Evolutionary conservation across 1,140 invertebrate species (phyloP), one percentile per base, ranked within the genome.

Genomic region (Penaeus japonicus): DNA sequence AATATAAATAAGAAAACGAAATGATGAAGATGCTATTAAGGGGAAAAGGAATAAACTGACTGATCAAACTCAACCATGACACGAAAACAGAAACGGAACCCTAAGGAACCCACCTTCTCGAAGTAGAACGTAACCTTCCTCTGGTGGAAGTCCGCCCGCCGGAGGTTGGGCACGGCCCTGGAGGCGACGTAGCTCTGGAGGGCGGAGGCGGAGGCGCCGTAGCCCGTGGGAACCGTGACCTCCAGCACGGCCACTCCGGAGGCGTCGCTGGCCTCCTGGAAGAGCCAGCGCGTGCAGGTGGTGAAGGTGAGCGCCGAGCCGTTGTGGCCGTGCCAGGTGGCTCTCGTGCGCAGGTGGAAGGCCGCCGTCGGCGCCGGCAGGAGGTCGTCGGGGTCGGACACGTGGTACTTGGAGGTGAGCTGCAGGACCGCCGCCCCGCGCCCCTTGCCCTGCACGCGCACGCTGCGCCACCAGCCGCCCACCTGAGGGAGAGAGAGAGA

Each of bases 221-320:
- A 99, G 5, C 98, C 98, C 0, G 97, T 98, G 1, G 98, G 98
- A 91, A 99, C 95, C 20, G 95, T 95, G 39, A 98, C 95, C 93
- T 99, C 98, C 80, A 99, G 92, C 39, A 99, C 97, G 12, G 97
- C 96, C 94, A 98, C 95, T 35, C 98, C 98, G n/a, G 97, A 98
- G 54, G 95, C 94, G 54, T 94, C 92, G 2, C 96, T 96, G 93
- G 98, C 97, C 53, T 95, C 94, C 1, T 93, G 81, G 89, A 96
- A 94, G 1, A 94, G 96, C 97, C 97, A 98, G 79, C 96, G 83
- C 7, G 87, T 75, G 65, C 90, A 90, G 3, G 86, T 95, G 62
- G 95, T 93, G 91, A 97, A 97, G 18, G 94, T 95, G 85, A 99
- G 96, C 90, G 98, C 97, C 91, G 98, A 99, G 94, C 97, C 96